Percentiles rank a stretch among this genome's conserved stretches.
Evolutionary conservation across 1,140 invertebrate genomes (phyloP).

Genomic region (Armadillidium nasatum): DNA sequence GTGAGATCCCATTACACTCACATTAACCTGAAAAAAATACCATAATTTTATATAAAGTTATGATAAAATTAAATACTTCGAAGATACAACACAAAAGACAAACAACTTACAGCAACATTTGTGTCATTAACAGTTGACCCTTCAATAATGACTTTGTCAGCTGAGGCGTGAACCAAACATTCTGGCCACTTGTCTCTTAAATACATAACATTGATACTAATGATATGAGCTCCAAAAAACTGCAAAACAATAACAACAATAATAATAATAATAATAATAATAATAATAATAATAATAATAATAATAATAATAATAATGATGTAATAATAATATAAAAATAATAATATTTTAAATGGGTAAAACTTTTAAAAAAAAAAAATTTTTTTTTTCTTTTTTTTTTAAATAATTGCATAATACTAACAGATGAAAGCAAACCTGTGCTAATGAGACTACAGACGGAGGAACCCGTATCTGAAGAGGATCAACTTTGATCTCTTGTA

Average conservation of each 20-base stretch:
- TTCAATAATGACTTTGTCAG: slow-evolving; percentile 70
- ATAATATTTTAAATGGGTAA: neutral
- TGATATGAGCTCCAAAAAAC: slow-evolving; percentile 81
- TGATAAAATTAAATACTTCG: neutral
- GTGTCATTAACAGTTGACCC: slow-evolving; percentile 67
- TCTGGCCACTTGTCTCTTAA: slow-evolving; percentile 61
- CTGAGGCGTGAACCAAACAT: slow-evolving; percentile 69
- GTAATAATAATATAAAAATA: neutral
- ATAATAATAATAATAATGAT: slow-evolving; percentile 12
- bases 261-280: neutral
- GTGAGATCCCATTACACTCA: neutral
- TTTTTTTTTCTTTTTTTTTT: too few relatives aligned
- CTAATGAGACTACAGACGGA: slow-evolving; percentile 69
- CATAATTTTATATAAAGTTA: neutral
- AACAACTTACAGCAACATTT: slow-evolving; percentile 59
- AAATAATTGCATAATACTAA: too few relatives aligned
- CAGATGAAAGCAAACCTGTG: slow-evolving; percentile 58
- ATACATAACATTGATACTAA: slow-evolving; percentile 70
- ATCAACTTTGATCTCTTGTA: neutral
- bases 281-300: slow-evolving; percentile 13
- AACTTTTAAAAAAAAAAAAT: too few relatives aligned
- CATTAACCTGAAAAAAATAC: neutral
- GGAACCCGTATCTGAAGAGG: neutral
- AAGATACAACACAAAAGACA: neutral
- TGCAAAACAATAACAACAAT: slow-evolving; percentile 46